phyloP scores from a whole-genome alignment of 2,888 invertebrate species.

The Amblyteles armatorius region DNA sequence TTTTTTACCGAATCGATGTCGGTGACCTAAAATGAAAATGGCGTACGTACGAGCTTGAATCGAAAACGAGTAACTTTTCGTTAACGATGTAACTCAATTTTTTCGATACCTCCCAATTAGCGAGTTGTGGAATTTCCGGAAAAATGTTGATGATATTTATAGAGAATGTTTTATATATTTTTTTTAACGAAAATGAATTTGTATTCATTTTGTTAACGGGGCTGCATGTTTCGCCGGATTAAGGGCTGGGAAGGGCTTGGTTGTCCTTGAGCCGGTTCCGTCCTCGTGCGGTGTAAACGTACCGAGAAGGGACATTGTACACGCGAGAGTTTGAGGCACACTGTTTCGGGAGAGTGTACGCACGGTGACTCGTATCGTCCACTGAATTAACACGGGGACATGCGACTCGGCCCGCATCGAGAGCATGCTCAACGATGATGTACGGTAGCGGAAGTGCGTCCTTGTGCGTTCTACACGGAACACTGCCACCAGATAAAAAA shows the following conservation, averaged over 20 bases:
- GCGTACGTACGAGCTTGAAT: not conserved
- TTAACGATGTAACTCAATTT: not conserved
- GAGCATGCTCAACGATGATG: slow-evolving; percentile 23
- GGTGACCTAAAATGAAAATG: not conserved
- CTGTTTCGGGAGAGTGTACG: not conserved
- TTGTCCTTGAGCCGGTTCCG: not conserved
- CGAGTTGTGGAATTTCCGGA: too few relatives aligned
- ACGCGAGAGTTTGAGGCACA: not conserved
- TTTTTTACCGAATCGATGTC: not conserved
- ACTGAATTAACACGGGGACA: not conserved
- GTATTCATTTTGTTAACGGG: not conserved
- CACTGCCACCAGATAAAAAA: not conserved
- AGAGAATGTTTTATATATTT: not conserved
- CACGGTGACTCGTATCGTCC: not conserved
- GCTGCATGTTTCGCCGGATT: not conserved
- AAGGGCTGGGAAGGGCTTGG: not conserved
- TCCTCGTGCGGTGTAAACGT: not conserved
- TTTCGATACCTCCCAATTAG: too few relatives aligned
- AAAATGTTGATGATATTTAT: too few relatives aligned
- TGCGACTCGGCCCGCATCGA: not conserved
- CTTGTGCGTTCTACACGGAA: not conserved
- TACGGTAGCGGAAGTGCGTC: not conserved
- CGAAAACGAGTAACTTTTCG: not conserved
- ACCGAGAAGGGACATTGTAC: not conserved
- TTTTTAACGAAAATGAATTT: not conserved